These are phyloP conservation scores for Indri indri DNA, from an alignment of 2,113 vertebrate species.

Conservation along the genomic window DNA sequence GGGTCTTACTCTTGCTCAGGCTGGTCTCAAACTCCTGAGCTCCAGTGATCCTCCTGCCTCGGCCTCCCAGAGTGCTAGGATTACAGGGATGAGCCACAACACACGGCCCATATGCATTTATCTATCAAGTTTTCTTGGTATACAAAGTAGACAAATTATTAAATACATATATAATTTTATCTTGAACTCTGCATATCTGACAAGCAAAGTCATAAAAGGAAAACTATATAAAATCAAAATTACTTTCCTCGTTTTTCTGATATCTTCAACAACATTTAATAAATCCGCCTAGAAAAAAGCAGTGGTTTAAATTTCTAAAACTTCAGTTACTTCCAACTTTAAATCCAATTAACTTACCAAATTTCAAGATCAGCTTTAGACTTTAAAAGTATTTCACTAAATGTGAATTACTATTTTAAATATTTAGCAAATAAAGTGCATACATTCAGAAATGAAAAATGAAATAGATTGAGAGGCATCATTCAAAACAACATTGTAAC, in stretches of 20 bases:
- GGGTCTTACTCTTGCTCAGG: too few species aligned
- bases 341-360: slow-evolving; percentile 51
- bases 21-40: too few species aligned
- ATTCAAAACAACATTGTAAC: slow-evolving; percentile 77
- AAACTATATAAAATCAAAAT: slow-evolving; percentile 60
- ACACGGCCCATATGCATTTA: background rate
- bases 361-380: slow-evolving; percentile 67
- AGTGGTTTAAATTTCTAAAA: slow-evolving; percentile 58
- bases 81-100: too few species aligned
- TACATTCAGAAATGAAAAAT: slow-evolving; percentile 80
- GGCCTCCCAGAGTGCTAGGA: too few species aligned
- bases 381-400: slow-evolving; percentile 52
- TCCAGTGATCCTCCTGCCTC: too few species aligned
- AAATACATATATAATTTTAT: slow-evolving; percentile 9
- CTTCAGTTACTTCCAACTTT: slow-evolving; percentile 45
- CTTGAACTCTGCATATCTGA: slow-evolving; percentile 1
- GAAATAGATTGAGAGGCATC: slow-evolving; percentile 70
- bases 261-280: slow-evolving; percentile 38
- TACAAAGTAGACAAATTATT: slow-evolving; percentile 19
- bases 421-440: slow-evolving; percentile 74
- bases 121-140: slow-evolving; percentile 41
- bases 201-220: slow-evolving; percentile 30
- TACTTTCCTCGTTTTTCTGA: slow-evolving; percentile 48
- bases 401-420: slow-evolving; percentile 60
- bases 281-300: slow-evolving; percentile 38